phyloP scores from a whole-genome alignment of 2,797 vertebrate species.

The Micrastur ruficollis region DNA sequence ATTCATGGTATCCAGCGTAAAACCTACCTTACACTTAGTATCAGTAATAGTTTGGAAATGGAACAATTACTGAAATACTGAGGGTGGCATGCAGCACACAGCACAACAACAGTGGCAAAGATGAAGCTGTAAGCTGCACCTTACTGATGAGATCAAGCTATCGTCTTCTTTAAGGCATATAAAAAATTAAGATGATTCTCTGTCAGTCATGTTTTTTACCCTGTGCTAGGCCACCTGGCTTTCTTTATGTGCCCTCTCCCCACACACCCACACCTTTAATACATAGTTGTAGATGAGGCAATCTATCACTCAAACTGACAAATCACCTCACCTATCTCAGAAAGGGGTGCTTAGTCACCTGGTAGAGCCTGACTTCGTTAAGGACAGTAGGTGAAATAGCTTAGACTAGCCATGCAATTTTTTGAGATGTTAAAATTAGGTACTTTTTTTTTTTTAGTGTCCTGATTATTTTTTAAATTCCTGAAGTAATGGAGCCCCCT shows the following conservation, averaged over 20 bases:
- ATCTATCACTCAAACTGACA: background rate
- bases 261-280: background rate
- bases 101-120: background rate
- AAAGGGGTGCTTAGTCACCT: background rate
- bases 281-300: background rate
- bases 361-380: background rate
- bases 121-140: background rate
- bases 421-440: background rate
- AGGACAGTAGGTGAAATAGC: background rate
- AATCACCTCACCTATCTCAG: background rate
- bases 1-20: background rate
- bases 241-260: background rate
- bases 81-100: rapidly evolving
- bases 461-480: background rate
- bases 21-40: background rate
- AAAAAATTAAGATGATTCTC: background rate
- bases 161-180: background rate
- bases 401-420: background rate
- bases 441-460: background rate
- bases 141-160: background rate
- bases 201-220: background rate
- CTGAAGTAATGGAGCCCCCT: background rate
- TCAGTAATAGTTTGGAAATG: background rate
- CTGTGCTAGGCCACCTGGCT: background rate
- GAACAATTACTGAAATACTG: background rate